Evolutionary conservation across 2,113 vertebrate species (phyloP).

Genomic region (Uria aalge): DNA sequence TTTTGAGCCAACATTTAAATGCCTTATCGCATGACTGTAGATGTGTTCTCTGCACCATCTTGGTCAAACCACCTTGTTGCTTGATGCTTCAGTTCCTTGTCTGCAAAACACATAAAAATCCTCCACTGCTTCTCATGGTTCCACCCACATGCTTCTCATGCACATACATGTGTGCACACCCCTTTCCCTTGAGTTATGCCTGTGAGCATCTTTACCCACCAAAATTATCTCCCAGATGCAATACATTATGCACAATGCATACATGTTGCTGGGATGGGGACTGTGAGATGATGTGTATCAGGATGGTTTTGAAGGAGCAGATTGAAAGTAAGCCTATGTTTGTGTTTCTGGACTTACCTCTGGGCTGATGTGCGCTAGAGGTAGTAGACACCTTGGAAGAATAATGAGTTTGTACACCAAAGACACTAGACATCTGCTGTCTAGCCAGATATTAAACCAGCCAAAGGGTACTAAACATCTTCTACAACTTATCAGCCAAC

Average conservation of each 20-base stretch:
- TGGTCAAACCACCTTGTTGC: neutral
- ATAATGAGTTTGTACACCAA: neutral
- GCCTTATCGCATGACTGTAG: neutral
- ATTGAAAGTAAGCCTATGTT: neutral
- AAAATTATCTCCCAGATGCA: neutral
- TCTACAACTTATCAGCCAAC: neutral
- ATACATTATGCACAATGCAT: neutral
- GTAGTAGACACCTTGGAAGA: neutral
- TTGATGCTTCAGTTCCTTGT: neutral
- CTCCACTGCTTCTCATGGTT: neutral
- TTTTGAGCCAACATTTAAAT: neutral
- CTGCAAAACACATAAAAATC: neutral
- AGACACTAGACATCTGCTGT: neutral
- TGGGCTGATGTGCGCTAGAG: neutral
- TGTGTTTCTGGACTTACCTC: neutral
- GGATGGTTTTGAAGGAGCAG: neutral
- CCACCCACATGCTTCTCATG: neutral
- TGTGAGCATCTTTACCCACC: neutral
- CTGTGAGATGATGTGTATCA: neutral
- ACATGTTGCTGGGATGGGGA: neutral
- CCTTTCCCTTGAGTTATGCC: neutral
- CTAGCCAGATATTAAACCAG: neutral
- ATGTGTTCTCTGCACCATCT: neutral
- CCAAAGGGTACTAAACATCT: neutral
- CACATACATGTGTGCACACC: neutral